A percentile compares a stretch with the other conserved stretches of the same genome.
These are phyloP conservation scores for Motacilla alba DNA, from an alignment of 2,113 vertebrate genomes.

Conservation along the genomic window DNA sequence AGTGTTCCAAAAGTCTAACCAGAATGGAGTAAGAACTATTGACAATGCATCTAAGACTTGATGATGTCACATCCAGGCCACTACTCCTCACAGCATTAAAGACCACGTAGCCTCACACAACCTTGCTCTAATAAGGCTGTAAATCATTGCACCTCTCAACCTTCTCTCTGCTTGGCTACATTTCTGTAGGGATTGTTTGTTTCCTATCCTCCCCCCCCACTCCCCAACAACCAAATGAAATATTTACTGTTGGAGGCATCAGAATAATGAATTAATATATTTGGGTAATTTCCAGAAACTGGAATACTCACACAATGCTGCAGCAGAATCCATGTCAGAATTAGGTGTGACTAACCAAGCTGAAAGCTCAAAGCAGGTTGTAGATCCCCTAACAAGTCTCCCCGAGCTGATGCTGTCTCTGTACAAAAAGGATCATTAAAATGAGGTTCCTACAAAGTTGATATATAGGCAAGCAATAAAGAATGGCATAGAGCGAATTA, in stretches of 20 bases:
- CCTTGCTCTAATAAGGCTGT: not conserved
- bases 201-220: not conserved
- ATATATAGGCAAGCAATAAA: not conserved
- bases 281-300: not conserved
- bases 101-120: not conserved
- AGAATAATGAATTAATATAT: not conserved
- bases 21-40: not conserved
- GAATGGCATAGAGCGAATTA: not conserved
- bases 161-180: not conserved
- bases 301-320: not conserved
- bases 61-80: not conserved
- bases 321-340: not conserved
- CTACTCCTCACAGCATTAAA: not conserved
- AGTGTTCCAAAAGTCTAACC: not conserved
- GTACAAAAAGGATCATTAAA: not conserved
- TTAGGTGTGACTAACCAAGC: not conserved
- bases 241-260: not conserved
- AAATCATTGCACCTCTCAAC: not conserved
- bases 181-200: not conserved
- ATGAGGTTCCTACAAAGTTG: not conserved
- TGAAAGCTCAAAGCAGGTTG: not conserved
- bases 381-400: not conserved
- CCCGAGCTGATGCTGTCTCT: not conserved
- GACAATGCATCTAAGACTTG: not conserved
- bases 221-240: not conserved